A percentile compares a stretch with the other conserved stretches of the same genome.
These are phyloP conservation scores for Phoronis australis DNA, from an alignment of 2,888 invertebrate genomes.

Conservation along the genomic window DNA sequence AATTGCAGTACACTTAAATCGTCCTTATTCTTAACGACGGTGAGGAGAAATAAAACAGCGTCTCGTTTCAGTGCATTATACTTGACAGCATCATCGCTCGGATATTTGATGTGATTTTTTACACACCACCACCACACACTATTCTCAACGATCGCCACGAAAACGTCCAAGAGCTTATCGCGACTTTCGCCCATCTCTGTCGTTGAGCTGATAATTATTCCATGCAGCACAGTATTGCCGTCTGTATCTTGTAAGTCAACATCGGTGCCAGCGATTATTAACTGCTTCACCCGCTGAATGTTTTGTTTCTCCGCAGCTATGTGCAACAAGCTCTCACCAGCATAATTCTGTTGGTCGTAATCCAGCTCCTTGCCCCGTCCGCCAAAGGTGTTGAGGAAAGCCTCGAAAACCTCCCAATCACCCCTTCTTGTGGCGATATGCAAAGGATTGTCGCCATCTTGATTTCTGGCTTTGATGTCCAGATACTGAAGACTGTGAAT, in stretches of 20 bases:
- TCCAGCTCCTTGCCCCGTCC: constrained; percentile 31
- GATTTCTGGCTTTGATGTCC: constrained; percentile 31
- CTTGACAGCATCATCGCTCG: constrained; percentile 23
- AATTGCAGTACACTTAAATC: constrained; percentile 31
- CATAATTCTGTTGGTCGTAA: constrained; percentile 29
- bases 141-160: constrained; percentile 22
- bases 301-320: constrained; percentile 23
- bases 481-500: constrained; percentile 36
- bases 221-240: constrained; percentile 42
- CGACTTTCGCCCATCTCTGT: constrained; percentile 16
- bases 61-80: constrained; percentile 18
- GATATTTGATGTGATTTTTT: constrained; percentile 21
- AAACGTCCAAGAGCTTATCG: constrained; percentile 20
- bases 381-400: constrained; percentile 37
- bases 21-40: constrained; percentile 27
- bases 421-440: constrained; percentile 32
- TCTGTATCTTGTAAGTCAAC: constrained; percentile 23
- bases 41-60: constrained; percentile 27
- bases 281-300: constrained; percentile 17
- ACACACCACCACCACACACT: constrained; percentile 40
- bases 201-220: constrained; percentile 23
- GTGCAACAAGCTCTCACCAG: constrained; percentile 26
- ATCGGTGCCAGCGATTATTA: constrained; percentile 33
- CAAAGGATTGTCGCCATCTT: constrained; percentile 31
- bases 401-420: constrained; percentile 28